Evolutionary conservation across 2,113 vertebrate species (phyloP).

Genomic region (Pampusana beccarii): DNA sequence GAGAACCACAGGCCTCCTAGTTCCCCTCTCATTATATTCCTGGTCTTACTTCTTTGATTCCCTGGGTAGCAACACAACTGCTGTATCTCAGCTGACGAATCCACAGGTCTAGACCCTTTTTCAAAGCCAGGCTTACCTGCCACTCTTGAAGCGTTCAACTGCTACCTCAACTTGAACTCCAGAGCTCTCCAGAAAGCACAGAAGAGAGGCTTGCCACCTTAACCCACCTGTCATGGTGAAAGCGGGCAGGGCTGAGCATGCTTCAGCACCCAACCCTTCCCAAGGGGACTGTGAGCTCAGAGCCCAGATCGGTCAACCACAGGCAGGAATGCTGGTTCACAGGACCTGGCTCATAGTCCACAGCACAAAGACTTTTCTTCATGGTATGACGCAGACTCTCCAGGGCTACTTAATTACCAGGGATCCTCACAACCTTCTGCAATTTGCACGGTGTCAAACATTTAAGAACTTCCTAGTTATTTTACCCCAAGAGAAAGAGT

Average conservation of each 20-base stretch:
- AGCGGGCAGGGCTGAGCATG: not conserved
- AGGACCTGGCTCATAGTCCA: accelerated
- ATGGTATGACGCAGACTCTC: not conserved
- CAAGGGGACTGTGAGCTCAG: accelerated
- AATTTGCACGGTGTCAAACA: not conserved
- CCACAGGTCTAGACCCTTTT: not conserved
- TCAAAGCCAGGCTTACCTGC: not conserved
- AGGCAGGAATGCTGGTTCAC: not conserved
- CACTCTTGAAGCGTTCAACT: not conserved
- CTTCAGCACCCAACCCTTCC: not conserved
- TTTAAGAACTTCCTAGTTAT: not conserved
- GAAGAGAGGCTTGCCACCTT: not conserved
- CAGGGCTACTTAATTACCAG: not conserved
- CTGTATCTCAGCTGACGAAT: not conserved
- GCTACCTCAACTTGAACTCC: not conserved
- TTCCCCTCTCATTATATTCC: not conserved
- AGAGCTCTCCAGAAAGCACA: not conserved
- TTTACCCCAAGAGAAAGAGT: not conserved
- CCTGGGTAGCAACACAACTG: not conserved
- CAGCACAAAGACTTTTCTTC: not conserved
- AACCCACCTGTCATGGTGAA: not conserved
- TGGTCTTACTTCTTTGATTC: not conserved
- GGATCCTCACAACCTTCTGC: not conserved
- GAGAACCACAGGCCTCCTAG: not conserved
- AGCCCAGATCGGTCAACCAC: not conserved